Evolutionary conservation across 30 jellyfish, hydroid and myxozoan species (phyloP), one percentile per base, ranked within the genome.

Genomic region (Hydractinia echinata): DNA sequence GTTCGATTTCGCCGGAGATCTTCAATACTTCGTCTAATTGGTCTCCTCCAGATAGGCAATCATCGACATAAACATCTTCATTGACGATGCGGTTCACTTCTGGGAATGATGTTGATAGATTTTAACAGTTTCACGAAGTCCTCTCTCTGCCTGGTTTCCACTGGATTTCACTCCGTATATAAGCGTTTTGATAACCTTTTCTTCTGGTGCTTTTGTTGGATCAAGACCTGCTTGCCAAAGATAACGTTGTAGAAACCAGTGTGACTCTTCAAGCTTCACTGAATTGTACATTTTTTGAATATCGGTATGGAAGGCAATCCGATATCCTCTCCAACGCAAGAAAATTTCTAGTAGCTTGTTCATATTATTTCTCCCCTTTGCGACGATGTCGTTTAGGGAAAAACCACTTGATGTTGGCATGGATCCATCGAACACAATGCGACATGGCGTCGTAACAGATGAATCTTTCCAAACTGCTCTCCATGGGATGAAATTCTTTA

Each of bases 401-500:
- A n/a, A 16, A 6, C 81, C 81, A 72, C 81, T 72, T 6, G 66
- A 7, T 30, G 58, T n/a, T n/a, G n/a, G n/a, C 81, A 30, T 44
- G 13, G 73, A 72, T 6, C 61, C 71, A 72, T 72, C 81, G n/a
- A 8, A 72, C 15, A 72, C 11, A 16, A 72, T 14, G 11, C 81
- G 81, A 16, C 4, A 72, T 9, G 81, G 81, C 0, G 64, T 72
- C 9, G 66, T n/a, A 7, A 72, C 10, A 6, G 81, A 72, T 16
- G 73, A 72, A 44, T 72, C 81, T 72, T 72, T 72, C 81, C 74
- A 72, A 10, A 72, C 81, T 30, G 81, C 81, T 44, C 81, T 30
- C 81, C 81, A 72, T 6, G 58, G 64, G 21, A 72, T 72, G 2
- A 8, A 72, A 4, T 0, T 72, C 71, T 72, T 8, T 7, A 72